Evolutionary conservation across 2,888 invertebrate species (phyloP), one percentile per base, ranked within the genome.

Genomic region (Azorinus chamasolen): DNA sequence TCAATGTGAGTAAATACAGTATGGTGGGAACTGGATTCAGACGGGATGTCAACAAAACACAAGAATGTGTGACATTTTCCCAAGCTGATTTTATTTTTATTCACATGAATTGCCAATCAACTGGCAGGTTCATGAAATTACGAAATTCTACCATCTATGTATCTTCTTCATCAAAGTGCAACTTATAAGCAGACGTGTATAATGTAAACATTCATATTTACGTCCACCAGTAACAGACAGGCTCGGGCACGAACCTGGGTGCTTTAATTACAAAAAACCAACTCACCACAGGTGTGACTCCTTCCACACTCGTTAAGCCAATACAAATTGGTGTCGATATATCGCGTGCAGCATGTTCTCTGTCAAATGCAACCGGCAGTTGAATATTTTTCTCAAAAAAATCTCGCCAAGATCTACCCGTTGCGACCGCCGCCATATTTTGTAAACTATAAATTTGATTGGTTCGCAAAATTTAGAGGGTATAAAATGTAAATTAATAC

Each of bases 281-380:
- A 62, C 58, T 46, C 48, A 78, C 78, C 68, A 63, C 58, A 25
- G 78, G 78, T 22, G 59, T 68, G 18, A 90, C 76, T 8, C 87
- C 89, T 61, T 85, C 81, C 4, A 89, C 76, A n/a, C 85, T 69
- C 51, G 88, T 90, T 0, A 92, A 69, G 32, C 75, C 77, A 39
- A 92, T 83, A 53, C 87, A 88, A 45, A 92, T 84, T 59, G 91
- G 90, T 25, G 88, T 86, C 63, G 88, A 87, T 22, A 87, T 83
- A 55, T 88, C 83, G 39, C 83, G 88, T 25, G 89, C 87, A 37
- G 87, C 86, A 75, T 89, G 87, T 59, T 88, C 86, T 51, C 91
- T 75, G 72, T 90, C 89, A 79, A 89, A 90, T 41, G 89, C 88
- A 25, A 89, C 84, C 6, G 89, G 89, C n/a, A 89, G 54, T 62